A percentile compares a stretch with the other conserved stretches of the same genome.
Conservation (phyloP, 2,797 vertebrate genomes). For the Syndactyla subalaris region DNA sequence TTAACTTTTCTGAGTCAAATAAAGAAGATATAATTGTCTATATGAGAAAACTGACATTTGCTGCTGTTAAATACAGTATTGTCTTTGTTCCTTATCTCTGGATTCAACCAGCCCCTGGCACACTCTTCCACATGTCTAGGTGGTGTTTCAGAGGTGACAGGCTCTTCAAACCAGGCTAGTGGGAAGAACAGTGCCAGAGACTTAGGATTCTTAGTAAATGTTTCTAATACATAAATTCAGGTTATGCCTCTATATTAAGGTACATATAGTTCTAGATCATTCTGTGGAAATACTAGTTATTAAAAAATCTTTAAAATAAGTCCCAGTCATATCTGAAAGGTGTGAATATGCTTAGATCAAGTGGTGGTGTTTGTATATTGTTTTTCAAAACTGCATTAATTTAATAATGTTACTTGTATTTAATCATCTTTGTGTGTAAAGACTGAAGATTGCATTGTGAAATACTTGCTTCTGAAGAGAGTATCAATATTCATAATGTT, state of each 20-base stretch:
- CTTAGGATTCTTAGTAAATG: not conserved
- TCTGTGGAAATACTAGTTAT: not conserved
- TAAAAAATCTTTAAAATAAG: not conserved
- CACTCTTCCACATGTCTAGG: not conserved
- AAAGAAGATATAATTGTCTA: accelerated
- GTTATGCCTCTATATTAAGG: not conserved
- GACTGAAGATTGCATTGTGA: not conserved
- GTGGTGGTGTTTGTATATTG: not conserved
- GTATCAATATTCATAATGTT: not conserved
- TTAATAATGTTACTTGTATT: not conserved
- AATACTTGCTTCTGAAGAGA: not conserved
- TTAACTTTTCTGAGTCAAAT: not conserved
- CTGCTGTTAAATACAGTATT: not conserved
- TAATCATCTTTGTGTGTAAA: not conserved
- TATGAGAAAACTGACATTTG: not conserved
- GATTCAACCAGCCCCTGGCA: not conserved
- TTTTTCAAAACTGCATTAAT: not conserved
- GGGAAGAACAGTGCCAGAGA: not conserved
- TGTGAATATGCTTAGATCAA: not conserved
- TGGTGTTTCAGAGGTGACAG: not conserved
- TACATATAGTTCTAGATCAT: not conserved
- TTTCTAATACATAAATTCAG: not conserved
- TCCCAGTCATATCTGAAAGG: not conserved
- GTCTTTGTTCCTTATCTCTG: not conserved
- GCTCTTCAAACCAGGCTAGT: not conserved